Percentiles rank a stretch among this genome's conserved stretches.
Evolutionary conservation across 2,113 vertebrate species (phyloP).

Genomic region (Brachyhypopomus gauderio): DNA sequence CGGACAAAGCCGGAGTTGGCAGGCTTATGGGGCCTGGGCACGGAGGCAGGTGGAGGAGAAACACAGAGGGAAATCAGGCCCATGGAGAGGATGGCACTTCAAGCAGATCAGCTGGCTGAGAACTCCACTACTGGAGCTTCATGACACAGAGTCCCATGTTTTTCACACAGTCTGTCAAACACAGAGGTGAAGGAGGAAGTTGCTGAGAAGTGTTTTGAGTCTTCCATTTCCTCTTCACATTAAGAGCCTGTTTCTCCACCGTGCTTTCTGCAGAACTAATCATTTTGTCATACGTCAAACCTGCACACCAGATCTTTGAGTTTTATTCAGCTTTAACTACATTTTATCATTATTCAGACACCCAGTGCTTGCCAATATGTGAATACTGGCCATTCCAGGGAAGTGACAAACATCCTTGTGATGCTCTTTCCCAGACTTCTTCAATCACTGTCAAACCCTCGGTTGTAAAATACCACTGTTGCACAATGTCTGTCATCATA

Average conservation of each 20-base stretch:
- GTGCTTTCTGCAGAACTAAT: not conserved
- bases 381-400: not conserved
- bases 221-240: not conserved
- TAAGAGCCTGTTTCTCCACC: not conserved
- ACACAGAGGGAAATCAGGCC: not conserved
- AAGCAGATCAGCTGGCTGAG: slow-evolving; percentile 24
- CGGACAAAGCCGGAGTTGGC: slow-evolving; percentile 29
- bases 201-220: not conserved
- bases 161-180: slow-evolving; percentile 21
- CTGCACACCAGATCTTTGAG: not conserved
- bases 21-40: slow-evolving; percentile 13
- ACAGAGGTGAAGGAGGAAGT: slow-evolving; percentile 22
- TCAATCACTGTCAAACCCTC: not conserved
- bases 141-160: slow-evolving; percentile 11
- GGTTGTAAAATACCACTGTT: slow-evolving; percentile 14
- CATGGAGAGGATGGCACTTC: not conserved
- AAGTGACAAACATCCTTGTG: slow-evolving; percentile 31
- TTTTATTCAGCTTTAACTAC: slow-evolving; percentile 17
- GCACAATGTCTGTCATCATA: slow-evolving; percentile 6
- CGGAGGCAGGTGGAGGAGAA: not conserved
- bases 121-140: slow-evolving; percentile 11
- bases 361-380: slow-evolving; percentile 31
- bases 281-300: not conserved
- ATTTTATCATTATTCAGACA: slow-evolving; percentile 36
- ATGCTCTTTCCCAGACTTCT: slow-evolving; percentile 1